phyloP scores from a whole-genome alignment of 2,888 invertebrate genomes.

The Leucozona laternaria region DNA sequence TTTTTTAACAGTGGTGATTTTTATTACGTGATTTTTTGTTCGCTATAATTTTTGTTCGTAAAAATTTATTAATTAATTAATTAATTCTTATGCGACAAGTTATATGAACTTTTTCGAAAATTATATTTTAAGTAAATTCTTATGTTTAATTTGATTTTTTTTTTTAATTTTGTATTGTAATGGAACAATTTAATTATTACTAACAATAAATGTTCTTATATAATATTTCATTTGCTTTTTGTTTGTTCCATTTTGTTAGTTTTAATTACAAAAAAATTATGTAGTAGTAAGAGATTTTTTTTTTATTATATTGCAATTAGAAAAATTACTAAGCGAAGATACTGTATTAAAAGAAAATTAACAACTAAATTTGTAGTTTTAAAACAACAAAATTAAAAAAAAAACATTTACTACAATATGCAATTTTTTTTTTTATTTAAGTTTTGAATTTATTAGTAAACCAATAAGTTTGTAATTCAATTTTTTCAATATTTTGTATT shows the following conservation, averaged over 20 bases:
- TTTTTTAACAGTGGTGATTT: constrained; percentile 46
- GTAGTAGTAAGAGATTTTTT: constrained; percentile 1
- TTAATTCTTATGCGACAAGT: constrained; percentile 49
- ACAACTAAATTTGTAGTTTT: no score
- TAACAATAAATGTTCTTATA: constrained; percentile 36
- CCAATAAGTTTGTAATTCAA: no score
- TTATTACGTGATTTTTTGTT: constrained; percentile 38
- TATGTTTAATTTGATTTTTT: background rate
- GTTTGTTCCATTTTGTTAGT: constrained; percentile 62
- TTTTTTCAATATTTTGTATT: no score
- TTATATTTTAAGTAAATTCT: constrained; percentile 12
- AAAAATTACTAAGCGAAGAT: background rate
- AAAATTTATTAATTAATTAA: no score
- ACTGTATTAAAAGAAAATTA: background rate
- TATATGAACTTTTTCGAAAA: constrained; percentile 54
- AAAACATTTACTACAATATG: no score
- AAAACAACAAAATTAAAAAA: no score
- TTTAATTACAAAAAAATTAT: background rate
- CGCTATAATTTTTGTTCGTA: constrained; percentile 3
- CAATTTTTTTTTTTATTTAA: no score
- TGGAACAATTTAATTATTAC: constrained; percentile 56
- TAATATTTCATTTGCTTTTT: constrained; percentile 63
- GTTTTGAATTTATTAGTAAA: no score
- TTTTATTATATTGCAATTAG: constrained; percentile 38
- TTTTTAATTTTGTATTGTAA: constrained; percentile 47